Conservation (phyloP, 2,113 vertebrate species). For the Plotosus lineatus region DNA sequence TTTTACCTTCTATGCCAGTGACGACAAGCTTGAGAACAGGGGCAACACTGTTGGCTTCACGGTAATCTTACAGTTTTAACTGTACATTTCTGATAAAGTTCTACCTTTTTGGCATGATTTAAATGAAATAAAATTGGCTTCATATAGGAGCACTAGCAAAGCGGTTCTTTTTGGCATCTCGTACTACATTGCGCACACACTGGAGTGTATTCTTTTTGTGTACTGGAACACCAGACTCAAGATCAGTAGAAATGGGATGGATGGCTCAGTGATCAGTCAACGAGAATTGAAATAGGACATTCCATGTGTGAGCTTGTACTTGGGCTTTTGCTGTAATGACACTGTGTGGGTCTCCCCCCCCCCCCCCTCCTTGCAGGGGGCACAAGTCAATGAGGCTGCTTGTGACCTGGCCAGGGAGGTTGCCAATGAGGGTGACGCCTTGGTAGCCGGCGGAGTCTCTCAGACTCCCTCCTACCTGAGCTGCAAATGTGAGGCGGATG, state of each 20-base stretch:
- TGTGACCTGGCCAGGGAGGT: conserved; percentile 93
- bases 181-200: not conserved
- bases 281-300: not conserved
- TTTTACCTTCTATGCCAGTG: conserved; percentile 97
- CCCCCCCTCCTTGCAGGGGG: conserved; percentile 68
- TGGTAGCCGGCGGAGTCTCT: conserved; percentile 94
- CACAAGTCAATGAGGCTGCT: conserved; percentile 92
- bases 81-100: not conserved
- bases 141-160: not conserved
- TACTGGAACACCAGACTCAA: not conserved
- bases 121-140: not conserved
- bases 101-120: not conserved
- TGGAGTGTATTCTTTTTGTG: not conserved
- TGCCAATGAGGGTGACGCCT: conserved; percentile 86
- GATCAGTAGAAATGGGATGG: not conserved
- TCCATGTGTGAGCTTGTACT: not conserved
- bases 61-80: conserved; percentile 65
- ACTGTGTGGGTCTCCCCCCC: too few species aligned
- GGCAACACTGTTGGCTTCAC: conserved; percentile 85
- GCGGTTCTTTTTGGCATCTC: not conserved
- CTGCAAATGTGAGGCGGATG: conserved; percentile 85
- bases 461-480: conserved; percentile 91
- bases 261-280: too few species aligned
- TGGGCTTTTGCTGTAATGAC: not conserved
- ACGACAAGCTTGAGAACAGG: conserved; percentile 97